Evolutionary conservation across 2,113 vertebrate species (phyloP), one percentile per base, ranked within the genome.

Genomic region (Andinoacara biseriatus): DNA sequence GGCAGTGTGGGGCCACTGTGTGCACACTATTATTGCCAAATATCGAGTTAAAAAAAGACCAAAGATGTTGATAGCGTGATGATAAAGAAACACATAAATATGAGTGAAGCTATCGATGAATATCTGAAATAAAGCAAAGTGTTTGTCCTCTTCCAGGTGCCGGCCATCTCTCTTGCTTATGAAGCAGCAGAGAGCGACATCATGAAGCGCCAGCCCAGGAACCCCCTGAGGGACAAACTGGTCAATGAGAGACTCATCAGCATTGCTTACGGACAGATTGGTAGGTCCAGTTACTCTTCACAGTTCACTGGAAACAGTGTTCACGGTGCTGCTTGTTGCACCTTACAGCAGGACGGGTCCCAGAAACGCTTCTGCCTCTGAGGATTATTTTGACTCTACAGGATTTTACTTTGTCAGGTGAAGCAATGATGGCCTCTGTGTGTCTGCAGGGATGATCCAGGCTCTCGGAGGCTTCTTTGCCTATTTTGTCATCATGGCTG

Each of bases 381-480:
- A 4, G 29, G 40, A 1, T 8, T n/a, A 20, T 20, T 10, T 69
- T 17, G 15, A 69, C 2, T 49, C 22, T 52, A 5, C 43, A 0
- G 24, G 18, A 35, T 35, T 63, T 54, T 18, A 38, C 20, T 5
- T 2, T 65, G 17, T 60, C 33, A 33, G n/a, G 6, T 33, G 33
- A 33, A 33, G 7, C 33, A 7, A 0, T 2, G 33, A 33, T 33
- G 33, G 33, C 33, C 43, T 5, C 0, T 76, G 13, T 26, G 2
- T 49, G 9, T 81, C 35, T 80, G n/a, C 46, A 98, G 97, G 97
- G 58, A 98, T 98, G 97, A 98, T 98, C 89, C 97, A 97, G 86
- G 97, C 97, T 7, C 94, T 98, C 0, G 97, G 97, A 0, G 97
- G 97, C 2, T 98, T 96, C 87, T 95, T 94, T 4, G 85, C 96